Base-by-base conservation (phyloP, 2,888 invertebrate genomes). In the Atethmia centrago region DNA sequence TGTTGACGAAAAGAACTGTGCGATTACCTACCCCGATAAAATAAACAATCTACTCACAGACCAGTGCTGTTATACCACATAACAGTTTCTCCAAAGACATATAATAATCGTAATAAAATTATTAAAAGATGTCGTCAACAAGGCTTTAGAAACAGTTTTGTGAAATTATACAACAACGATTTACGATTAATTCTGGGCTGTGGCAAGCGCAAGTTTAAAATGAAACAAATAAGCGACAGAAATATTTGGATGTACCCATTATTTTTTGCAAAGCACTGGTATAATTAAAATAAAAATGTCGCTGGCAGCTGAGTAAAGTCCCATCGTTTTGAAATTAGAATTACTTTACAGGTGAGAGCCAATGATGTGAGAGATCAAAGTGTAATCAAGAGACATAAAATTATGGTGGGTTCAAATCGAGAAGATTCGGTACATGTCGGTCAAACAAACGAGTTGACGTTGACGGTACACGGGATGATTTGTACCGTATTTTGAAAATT, bases 1-100 rank as follows among this genome's bases (percentile, higher is more conserved):
- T 85, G 71, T 87, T 85, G 76, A 86, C 71, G 67, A 81, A 80
- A 74, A 82, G 53, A 80, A 85, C 76, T 80, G 76, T 55, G 58
- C 70, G 74, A 76, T 83, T 77, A 74, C 79, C 31, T 70, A 79
- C 55, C 19, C 21, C 28, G 45, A 72, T 67, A 74, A 75, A 74
- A 76, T 74, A 79, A 83, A 85, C 42, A 79, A 61, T 65, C 47
- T 61, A 28, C 59, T 31, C 21, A 49, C 25, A 58, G n/a, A 64
- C 28, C 28, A 51, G 25, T 56, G 61, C 49, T 63, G 61, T 36
- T 49, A 45, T 28, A 45, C 58, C 12, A 42, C 3, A 19, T 47
- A 16, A 8, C 10, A 62, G 47, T 31, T 74, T 59, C 1, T 21
- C 10, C 31, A 31, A 58, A 9, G 0, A 49, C 1, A 28, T 16